Percentiles rank a stretch among this genome's conserved stretches.
These are phyloP conservation scores for Watsonalla binaria DNA, from an alignment of 2,888 invertebrate genomes.

Conservation along the genomic window DNA sequence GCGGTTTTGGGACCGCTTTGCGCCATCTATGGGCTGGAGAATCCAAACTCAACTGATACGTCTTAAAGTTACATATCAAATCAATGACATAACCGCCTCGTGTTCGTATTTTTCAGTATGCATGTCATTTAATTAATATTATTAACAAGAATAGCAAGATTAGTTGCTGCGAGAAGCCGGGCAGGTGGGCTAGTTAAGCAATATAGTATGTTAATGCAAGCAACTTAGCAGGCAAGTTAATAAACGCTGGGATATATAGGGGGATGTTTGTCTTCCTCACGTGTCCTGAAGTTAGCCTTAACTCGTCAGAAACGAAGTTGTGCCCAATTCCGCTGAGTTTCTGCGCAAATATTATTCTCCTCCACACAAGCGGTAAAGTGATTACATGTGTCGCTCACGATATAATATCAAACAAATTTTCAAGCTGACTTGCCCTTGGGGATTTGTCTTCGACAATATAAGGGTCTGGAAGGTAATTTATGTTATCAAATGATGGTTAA, in stretches of 20 bases:
- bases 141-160: no score
- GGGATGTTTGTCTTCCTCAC: neutral
- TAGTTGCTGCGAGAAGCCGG: no score
- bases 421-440: neutral
- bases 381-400: neutral
- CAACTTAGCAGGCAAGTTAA: neutral
- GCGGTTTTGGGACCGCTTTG: no score
- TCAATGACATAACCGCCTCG: no score
- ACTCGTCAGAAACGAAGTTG: neutral
- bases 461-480: neutral
- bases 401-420: neutral
- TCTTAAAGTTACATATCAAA: no score
- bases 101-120: no score
- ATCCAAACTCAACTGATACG: no score
- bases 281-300: neutral
- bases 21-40: no score
- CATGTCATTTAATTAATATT: no score
- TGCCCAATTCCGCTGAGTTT: neutral
- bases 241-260: neutral
- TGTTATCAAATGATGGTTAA: neutral
- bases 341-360: neutral
- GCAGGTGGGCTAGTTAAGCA: neutral
- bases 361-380: neutral
- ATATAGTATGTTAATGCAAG: neutral
- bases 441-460: neutral